Percentiles rank a stretch among this genome's conserved stretches.
phyloP scores from a whole-genome alignment of 37 sponge, comb jelly and placozoan species.

The Halisarca cf. caerulea region DNA sequence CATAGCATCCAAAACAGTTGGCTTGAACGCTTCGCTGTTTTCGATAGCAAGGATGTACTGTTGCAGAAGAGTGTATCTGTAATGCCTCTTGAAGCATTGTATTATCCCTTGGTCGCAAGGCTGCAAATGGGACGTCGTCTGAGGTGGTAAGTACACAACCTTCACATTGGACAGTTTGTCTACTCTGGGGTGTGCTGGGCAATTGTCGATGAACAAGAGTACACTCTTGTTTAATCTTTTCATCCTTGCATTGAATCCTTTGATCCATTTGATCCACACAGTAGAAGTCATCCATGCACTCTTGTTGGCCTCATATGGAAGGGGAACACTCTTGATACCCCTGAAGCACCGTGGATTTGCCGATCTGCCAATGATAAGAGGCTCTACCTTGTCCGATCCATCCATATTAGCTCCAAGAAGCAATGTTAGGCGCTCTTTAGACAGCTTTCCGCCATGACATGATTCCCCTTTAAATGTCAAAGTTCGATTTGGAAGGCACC shows the following conservation, averaged over 20 bases:
- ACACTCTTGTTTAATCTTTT: neutral
- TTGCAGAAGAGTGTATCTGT: neutral
- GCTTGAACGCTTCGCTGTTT: no score
- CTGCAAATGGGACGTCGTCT: constrained; percentile 1
- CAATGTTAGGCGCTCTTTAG: neutral
- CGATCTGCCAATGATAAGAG: constrained; percentile 5
- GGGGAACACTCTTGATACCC: neutral
- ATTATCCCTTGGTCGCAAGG: constrained; percentile 10
- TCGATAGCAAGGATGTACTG: no score
- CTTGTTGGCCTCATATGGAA: neutral
- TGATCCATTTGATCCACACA: neutral
- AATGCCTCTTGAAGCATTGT: neutral
- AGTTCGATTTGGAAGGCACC: neutral
- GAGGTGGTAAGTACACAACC: neutral
- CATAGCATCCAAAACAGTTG: no score
- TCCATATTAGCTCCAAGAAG: constrained; percentile 2
- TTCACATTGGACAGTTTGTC: neutral
- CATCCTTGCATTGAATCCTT: neutral
- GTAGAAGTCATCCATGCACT: neutral
- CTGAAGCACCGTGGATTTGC: neutral
- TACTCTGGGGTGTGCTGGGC: constrained; percentile 2
- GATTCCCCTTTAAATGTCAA: neutral
- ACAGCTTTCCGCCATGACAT: neutral
- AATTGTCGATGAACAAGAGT: neutral
- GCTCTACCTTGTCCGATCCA: neutral